Evolutionary conservation across 92 coral and sea anemone genomes (phyloP), one percentile per base, ranked within the genome.

Genomic region (Parazoanthus atlanticus): DNA sequence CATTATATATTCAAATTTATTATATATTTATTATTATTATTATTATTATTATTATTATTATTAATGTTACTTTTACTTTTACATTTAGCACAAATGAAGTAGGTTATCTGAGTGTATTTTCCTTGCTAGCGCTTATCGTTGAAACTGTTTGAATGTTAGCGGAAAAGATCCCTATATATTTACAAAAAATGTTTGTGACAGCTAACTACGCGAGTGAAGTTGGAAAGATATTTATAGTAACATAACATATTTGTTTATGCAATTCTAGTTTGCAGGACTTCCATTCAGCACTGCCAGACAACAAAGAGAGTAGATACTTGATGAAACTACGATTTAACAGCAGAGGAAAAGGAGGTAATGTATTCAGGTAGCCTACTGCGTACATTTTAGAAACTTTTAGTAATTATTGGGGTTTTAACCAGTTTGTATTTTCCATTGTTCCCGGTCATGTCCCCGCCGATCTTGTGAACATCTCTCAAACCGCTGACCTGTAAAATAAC

Each of bases 241-340:
- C 26, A 6, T 5, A 61, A 61, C 26, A 52, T 13, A 52, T 52
- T 16, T 52, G 58, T 52, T 15, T 16, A 52, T 52, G 58, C 58
- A 52, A 72, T 94, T 64, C 34, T 84, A 97, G 99, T 88, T 86
- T 90, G 0, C 88, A 79, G 69, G 99, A 97, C 88, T 91, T 97
- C 47, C 90, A 93, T 81, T 91, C 95, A 40, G 98, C 98, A 15
- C 71, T 95, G 11, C 98, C 97, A 33, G 91, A 89, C 88, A 84
- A 71, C 77, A 84, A 70, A 46, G 87, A 84, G 17, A 84, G 67
- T 72, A 84, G 74, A 84, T 84, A 84, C 46, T 84, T 91, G 47
- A 81, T 82, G 88, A 91, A 82, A 54, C 84, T 91, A 71, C 70
- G 82, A n/a, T 74, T 91, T 9, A 46, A 81, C 10, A 67, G 25